Base-by-base conservation (phyloP, 2,888 invertebrate species). In the Fabriciana adippe region DNA sequence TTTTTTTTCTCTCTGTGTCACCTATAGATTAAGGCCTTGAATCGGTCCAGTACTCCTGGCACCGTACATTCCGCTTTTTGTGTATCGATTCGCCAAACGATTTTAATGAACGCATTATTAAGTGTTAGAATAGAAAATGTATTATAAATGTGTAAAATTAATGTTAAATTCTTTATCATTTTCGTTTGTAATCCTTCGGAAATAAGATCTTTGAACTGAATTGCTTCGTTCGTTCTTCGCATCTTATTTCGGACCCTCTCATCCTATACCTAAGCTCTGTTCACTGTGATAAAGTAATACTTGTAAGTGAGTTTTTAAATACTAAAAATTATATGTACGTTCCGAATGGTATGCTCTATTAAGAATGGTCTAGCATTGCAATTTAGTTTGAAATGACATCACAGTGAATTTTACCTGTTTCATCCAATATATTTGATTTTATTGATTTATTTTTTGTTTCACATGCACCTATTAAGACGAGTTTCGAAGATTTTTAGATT, bases 201-300 rank as follows among this genome's bases (percentile, higher is more conserved):
- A 47, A 47, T 26, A 3, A 59, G 47, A 56, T 47, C 21, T 26
- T n/a, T n/a, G 47, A 21, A 26, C n/a, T n/a, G 26, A 48, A 8
- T 41, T 11, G 11, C 11, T 41, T 41, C 11, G 11, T 59, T 59
- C 45, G 48, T 53, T 50, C 54, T 54, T 41, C 59, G 62, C 63
- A 55, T 53, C 65, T 69, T 65, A 56, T 68, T 71, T 63, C 65
- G 70, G 69, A 69, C 65, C 57, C 72, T 71, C 31, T 75, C 75
- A 73, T 70, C 72, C 75, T 73, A 73, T 68, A 71, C 77, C 75
- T 81, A 80, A 78, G 76, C 78, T 83, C 79, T 82, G 82, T 89
- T 89, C 88, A 87, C 87, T 88, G 88, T 88, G 89, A 87, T 87
- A 84, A 82, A 79, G 73, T 75, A 75, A 77, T 69, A 72, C 64